Evolutionary conservation across 92 coral and sea anemone genomes (phyloP).

Genomic region (Palythoa caribaeorum): DNA sequence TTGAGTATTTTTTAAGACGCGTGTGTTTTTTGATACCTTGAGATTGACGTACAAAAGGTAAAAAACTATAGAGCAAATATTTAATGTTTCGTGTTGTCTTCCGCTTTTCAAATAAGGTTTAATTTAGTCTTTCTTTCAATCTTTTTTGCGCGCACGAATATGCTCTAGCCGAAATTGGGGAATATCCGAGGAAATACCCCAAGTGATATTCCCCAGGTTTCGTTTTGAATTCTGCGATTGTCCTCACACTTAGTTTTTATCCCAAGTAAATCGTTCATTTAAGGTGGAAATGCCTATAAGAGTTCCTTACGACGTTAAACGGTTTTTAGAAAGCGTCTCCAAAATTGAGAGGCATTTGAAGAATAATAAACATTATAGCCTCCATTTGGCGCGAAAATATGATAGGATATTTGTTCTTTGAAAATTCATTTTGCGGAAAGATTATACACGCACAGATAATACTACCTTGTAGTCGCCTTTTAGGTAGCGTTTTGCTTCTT

Average conservation of each 20-base stretch:
- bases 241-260: constrained; percentile 22
- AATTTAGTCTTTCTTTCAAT: neutral
- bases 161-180: constrained; percentile 19
- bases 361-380: constrained; percentile 15
- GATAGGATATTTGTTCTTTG: constrained; percentile 14
- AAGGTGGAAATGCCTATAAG: constrained; percentile 29
- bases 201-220: constrained; percentile 13
- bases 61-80: neutral
- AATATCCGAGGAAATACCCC: constrained; percentile 26
- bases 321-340: constrained; percentile 10
- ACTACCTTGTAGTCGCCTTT: constrained; percentile 68
- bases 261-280: constrained; percentile 5
- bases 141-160: constrained; percentile 9
- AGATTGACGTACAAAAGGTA: constrained; percentile 1
- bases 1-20: constrained; percentile 18
- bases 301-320: constrained; percentile 24
- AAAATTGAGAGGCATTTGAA: neutral
- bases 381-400: constrained; percentile 3
- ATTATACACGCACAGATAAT: constrained; percentile 20
- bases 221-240: constrained; percentile 8
- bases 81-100: constrained; percentile 4
- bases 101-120: constrained; percentile 19
- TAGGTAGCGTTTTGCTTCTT: constrained; percentile 64
- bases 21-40: constrained; percentile 13
- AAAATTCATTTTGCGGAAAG: constrained; percentile 26